These are phyloP conservation scores for Papilio protenor DNA, from an alignment of 2,888 invertebrate species.

Conservation along the genomic window DNA sequence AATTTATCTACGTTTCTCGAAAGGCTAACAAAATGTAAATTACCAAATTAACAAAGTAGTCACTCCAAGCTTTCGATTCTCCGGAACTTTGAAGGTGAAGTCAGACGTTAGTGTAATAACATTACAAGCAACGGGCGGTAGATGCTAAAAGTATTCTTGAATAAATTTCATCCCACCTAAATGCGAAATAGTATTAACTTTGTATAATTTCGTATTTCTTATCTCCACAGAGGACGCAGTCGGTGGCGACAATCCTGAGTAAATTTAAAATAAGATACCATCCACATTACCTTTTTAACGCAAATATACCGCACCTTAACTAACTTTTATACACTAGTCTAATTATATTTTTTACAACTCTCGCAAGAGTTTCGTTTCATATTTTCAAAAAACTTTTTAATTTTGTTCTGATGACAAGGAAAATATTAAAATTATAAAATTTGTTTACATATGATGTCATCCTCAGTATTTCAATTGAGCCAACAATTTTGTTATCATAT, in stretches of 20 bases:
- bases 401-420: not conserved
- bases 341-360: constrained; percentile 4
- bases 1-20: constrained; percentile 4
- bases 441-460: not conserved
- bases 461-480: not conserved
- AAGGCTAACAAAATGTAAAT: constrained; percentile 35
- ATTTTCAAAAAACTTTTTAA: too few relatives aligned
- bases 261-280: constrained; percentile 46
- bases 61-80: constrained; percentile 36
- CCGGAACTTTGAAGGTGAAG: constrained; percentile 44
- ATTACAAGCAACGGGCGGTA: constrained; percentile 43
- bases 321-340: constrained; percentile 51
- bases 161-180: constrained; percentile 67
- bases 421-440: not conserved
- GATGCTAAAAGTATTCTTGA: constrained; percentile 56
- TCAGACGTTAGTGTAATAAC: constrained; percentile 44
- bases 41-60: constrained; percentile 35
- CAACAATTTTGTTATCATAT: not conserved
- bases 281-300: constrained; percentile 44
- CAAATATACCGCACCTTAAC: constrained; percentile 37
- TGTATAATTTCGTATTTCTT: constrained; percentile 68
- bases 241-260: constrained; percentile 51
- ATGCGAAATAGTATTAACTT: constrained; percentile 69
- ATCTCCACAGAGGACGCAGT: constrained; percentile 61
- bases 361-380: not conserved